phyloP scores from a whole-genome alignment of 2,888 invertebrate species.

The Macrophya annulata region DNA sequence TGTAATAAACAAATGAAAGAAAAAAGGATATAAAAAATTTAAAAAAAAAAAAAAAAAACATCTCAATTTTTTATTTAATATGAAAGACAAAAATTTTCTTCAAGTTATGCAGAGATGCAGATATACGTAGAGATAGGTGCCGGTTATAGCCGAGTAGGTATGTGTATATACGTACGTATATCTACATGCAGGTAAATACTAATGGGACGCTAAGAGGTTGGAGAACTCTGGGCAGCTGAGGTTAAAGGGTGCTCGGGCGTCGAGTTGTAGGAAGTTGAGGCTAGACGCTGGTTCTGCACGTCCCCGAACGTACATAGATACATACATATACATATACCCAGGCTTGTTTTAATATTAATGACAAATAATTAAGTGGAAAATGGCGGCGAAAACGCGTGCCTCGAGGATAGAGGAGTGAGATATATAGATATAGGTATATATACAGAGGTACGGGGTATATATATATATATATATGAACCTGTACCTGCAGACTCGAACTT shows the following conservation, averaged over 20 bases:
- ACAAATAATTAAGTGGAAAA: conserved; percentile 41
- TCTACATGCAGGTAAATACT: conserved; percentile 11
- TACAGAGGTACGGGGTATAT: conserved; percentile 28
- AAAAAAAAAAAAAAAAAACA: no score
- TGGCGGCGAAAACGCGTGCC: conserved; percentile 38
- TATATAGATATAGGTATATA: conserved; percentile 17
- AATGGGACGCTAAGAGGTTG: conserved; percentile 34
- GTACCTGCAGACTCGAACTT: conserved; percentile 18
- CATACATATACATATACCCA: neutral
- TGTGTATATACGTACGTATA: neutral
- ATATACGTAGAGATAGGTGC: neutral
- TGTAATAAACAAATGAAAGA: neutral
- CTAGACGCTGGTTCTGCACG: neutral
- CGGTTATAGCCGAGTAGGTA: no score
- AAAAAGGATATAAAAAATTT: no score
- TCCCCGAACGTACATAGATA: neutral
- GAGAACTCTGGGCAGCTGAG: conserved; percentile 25
- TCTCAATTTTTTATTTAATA: no score
- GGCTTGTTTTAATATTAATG: conserved; percentile 43
- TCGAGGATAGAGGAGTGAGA: conserved; percentile 27
- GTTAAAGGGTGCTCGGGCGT: conserved; percentile 39
- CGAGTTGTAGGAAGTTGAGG: conserved; percentile 16
- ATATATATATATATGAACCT: conserved; percentile 39
- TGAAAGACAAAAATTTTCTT: no score
- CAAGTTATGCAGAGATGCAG: neutral